Evolutionary conservation across 2,113 vertebrate genomes (phyloP).

Genomic region (Triplophysa tibetana): DNA sequence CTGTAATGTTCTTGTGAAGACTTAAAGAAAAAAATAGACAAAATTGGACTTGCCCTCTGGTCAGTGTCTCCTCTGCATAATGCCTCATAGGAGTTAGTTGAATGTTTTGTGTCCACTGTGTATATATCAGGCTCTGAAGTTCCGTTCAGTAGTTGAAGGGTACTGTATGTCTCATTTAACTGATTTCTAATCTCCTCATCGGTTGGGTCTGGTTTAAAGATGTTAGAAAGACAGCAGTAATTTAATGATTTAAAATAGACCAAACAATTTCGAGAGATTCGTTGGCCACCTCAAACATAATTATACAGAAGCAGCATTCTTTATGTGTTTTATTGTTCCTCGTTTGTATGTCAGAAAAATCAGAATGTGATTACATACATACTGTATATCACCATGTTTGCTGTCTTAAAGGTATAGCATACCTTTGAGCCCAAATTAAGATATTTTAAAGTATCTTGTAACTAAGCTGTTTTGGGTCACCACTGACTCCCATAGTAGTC

Average conservation of each 20-base stretch:
- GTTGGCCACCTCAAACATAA: background rate
- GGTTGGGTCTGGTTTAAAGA: conserved; percentile 12
- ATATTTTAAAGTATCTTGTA: too few relatives aligned
- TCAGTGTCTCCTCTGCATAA: conserved; percentile 48
- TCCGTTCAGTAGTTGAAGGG: too few relatives aligned
- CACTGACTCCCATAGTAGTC: too few relatives aligned
- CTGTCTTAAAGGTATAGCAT: too few relatives aligned
- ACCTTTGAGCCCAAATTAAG: too few relatives aligned
- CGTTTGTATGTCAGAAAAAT: too few relatives aligned
- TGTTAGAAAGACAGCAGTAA: background rate
- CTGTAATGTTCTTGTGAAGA: background rate
- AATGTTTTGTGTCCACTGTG: background rate
- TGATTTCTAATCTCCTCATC: background rate
- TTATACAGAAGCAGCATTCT: background rate
- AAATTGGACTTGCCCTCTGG: conserved; percentile 28
- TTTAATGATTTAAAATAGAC: background rate
- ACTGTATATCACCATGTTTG: too few relatives aligned
- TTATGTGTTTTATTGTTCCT: too few relatives aligned
- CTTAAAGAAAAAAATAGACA: background rate
- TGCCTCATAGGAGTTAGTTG: conserved; percentile 10
- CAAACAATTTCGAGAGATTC: too few relatives aligned
- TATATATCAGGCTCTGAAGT: conserved; percentile 13
- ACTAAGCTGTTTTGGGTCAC: too few relatives aligned
- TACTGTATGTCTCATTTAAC: background rate
- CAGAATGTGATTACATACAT: too few relatives aligned